Evolutionary conservation across 2,888 invertebrate genomes (phyloP), one percentile per base, ranked within the genome.

Genomic region (Erynnis tages): DNA sequence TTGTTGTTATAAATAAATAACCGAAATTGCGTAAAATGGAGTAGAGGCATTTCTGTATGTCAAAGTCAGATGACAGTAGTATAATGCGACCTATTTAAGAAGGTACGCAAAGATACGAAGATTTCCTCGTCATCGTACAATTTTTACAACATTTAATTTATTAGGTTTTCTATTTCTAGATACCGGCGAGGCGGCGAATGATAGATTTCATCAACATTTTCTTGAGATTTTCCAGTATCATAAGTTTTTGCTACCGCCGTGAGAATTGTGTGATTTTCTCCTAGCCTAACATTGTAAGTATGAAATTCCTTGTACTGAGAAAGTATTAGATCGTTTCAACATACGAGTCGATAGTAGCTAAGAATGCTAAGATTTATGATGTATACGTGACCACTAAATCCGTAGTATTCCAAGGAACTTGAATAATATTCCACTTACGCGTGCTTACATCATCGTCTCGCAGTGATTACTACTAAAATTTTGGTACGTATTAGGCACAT

Each of bases 101-200:
- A n/a, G n/a, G n/a, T n/a, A n/a, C n/a, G n/a, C n/a, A n/a, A n/a
- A n/a, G n/a, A n/a, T n/a, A n/a, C n/a, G n/a, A n/a, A n/a, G n/a
- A n/a, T n/a, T n/a, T n/a, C n/a, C n/a, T n/a, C n/a, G n/a, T n/a
- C n/a, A n/a, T n/a, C n/a, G n/a, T n/a, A n/a, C n/a, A n/a, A n/a
- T n/a, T n/a, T n/a, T n/a, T n/a, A n/a, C n/a, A n/a, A n/a, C n/a
- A n/a, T n/a, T n/a, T n/a, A n/a, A n/a, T n/a, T n/a, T 19, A 17
- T 17, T 37, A 37, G 6, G 37, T n/a, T 11, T 10, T 37, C 11
- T 8, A 3, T 4, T 37, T 21, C 16, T 29, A n/a, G 7, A 34
- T 40, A 56, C 55, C 46, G 56, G 50, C 58, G 60, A 62, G 62
- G n/a, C n/a, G n/a, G n/a, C n/a, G n/a, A n/a, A n/a, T n/a, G n/a